Conservation (phyloP, 2,113 vertebrate species). For the cattle (Bos taurus) region DNA sequence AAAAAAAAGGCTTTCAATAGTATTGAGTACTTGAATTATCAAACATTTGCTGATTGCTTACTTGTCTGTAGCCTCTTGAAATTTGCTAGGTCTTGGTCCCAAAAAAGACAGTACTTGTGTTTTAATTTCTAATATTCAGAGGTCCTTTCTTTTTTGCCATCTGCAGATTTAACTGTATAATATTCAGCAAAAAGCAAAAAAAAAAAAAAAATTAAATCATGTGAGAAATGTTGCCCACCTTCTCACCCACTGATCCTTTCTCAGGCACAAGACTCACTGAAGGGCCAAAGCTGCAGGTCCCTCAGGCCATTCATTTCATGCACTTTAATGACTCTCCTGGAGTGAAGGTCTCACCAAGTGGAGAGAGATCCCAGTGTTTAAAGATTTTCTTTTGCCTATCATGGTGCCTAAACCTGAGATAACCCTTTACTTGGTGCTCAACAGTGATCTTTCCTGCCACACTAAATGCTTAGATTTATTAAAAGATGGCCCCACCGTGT, state of each 20-base stretch:
- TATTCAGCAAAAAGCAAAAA: background rate
- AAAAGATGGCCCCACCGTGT: background rate
- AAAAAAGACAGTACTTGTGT: background rate
- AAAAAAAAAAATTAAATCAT: background rate
- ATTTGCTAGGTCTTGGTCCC: background rate
- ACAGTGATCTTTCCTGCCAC: background rate
- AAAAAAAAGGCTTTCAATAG: background rate
- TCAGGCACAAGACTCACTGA: background rate
- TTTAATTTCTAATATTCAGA: background rate
- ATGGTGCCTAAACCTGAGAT: background rate
- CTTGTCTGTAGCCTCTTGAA: background rate
- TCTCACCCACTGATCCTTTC: background rate
- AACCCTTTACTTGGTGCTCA: background rate
- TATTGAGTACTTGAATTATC: background rate
- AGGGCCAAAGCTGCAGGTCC: no score
- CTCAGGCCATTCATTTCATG: background rate
- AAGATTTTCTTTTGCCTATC: background rate
- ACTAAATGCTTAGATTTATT: background rate
- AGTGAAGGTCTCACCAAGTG: background rate
- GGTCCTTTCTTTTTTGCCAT: background rate
- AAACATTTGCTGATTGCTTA: background rate
- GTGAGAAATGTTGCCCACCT: background rate
- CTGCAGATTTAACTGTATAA: background rate
- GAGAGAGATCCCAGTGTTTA: background rate
- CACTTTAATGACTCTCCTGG: background rate